A percentile compares a stretch with the other conserved stretches of the same genome.
Evolutionary conservation across 2,888 invertebrate genomes (phyloP).

Genomic region (Lymantria monacha): DNA sequence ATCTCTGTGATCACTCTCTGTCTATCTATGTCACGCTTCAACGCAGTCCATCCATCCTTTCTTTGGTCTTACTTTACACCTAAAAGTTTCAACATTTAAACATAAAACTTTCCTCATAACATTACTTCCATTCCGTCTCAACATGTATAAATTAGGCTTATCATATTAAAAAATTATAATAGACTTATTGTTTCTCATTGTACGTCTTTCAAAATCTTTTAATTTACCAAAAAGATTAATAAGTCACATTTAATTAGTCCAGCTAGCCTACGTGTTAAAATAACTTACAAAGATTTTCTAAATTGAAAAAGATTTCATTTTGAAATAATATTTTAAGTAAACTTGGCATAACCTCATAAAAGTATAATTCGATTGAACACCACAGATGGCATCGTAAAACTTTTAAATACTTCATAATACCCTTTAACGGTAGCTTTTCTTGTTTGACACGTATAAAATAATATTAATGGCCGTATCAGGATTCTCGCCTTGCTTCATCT

Average conservation of each 20-base stretch:
- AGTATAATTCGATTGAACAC: constrained; percentile 31
- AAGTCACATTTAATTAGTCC: background rate
- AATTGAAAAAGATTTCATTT: constrained; percentile 30
- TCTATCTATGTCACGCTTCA: too few relatives aligned
- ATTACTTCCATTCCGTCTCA: too few relatives aligned
- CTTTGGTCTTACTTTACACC: too few relatives aligned
- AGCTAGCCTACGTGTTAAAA: background rate
- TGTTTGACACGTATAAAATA: constrained; percentile 43
- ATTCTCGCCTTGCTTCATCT: constrained; percentile 22
- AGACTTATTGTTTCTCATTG: too few relatives aligned
- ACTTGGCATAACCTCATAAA: constrained; percentile 29
- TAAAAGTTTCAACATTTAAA: too few relatives aligned
- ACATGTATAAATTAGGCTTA: too few relatives aligned
- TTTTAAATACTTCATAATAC: constrained; percentile 32
- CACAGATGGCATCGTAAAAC: constrained; percentile 24
- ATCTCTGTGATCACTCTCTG: too few relatives aligned
- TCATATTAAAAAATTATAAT: too few relatives aligned
- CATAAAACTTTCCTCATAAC: too few relatives aligned
- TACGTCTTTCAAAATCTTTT: too few relatives aligned
- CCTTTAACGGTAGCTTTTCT: constrained; percentile 40
- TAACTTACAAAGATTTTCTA: background rate
- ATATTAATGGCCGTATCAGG: constrained; percentile 47
- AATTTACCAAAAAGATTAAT: too few relatives aligned
- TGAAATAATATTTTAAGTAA: constrained; percentile 30
- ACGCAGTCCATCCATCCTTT: too few relatives aligned